phyloP scores from a whole-genome alignment of 2,888 invertebrate species.

The Nycteola revayana region DNA sequence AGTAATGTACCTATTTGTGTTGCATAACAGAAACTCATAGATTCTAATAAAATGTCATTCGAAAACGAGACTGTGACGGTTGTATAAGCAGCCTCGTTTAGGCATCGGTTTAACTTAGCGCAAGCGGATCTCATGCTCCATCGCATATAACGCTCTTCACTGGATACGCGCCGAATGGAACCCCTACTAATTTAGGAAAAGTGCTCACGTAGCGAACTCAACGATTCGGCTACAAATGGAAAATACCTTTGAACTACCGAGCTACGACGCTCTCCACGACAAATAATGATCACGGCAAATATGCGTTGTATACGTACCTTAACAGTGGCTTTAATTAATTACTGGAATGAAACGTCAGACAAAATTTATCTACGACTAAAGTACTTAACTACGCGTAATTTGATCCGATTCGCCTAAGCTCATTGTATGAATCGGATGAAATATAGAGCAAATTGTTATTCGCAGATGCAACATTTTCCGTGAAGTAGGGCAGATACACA shows the following conservation, averaged over 20 bases:
- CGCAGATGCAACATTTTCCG: constrained; percentile 16
- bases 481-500: constrained; percentile 35
- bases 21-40: no score
- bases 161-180: constrained; percentile 41
- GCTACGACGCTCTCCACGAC: constrained; percentile 45
- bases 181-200: constrained; percentile 70
- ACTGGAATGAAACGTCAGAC: constrained; percentile 8
- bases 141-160: constrained; percentile 48
- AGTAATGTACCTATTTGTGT: no score
- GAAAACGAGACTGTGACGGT: constrained; percentile 13
- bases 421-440: no score
- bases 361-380: no score
- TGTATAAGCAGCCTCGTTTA: constrained; percentile 42
- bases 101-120: constrained; percentile 52
- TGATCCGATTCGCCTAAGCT: no score
- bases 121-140: constrained; percentile 56
- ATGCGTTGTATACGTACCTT: constrained; percentile 36
- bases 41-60: constrained; percentile 25
- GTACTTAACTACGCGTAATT: no score
- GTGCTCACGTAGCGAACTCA: constrained; percentile 63
- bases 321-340: constrained; percentile 11
- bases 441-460: no score
- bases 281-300: constrained; percentile 43
- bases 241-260: constrained; percentile 52
- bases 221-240: constrained; percentile 48